phyloP scores from a whole-genome alignment of 2,797 vertebrate genomes.

The Parauchenoglanis ngamensis region DNA sequence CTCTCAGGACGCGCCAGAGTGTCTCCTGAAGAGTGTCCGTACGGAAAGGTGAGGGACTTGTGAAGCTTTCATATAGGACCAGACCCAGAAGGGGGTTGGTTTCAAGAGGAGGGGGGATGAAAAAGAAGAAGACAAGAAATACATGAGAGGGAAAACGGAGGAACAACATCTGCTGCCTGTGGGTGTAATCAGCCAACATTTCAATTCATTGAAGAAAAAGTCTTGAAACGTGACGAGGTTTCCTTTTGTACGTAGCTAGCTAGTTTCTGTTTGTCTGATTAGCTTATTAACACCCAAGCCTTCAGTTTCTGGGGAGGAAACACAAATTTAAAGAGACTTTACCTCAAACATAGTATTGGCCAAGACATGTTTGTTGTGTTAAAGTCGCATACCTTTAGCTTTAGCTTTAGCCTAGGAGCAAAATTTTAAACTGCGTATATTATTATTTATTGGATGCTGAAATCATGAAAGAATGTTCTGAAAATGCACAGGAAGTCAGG shows the following conservation, averaged over 20 bases:
- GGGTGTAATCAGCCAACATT: constrained; percentile 41
- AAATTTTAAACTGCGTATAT: not conserved
- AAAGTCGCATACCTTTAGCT: not conserved
- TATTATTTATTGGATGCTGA: not conserved
- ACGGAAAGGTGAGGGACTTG: constrained; percentile 37
- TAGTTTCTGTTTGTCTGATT: constrained; percentile 7
- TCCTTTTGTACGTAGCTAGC: not conserved
- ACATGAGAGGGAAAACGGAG: constrained; percentile 53
- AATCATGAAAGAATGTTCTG: not conserved
- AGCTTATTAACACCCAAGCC: not conserved
- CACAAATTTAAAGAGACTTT: not conserved
- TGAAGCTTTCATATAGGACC: constrained; percentile 41
- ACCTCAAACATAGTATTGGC: not conserved
- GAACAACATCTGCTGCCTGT: constrained; percentile 59
- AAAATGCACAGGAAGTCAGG: not conserved
- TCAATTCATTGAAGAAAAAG: constrained; percentile 1
- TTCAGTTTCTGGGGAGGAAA: not conserved
- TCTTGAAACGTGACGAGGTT: not conserved
- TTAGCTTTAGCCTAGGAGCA: not conserved
- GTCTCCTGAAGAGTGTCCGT: constrained; percentile 24
- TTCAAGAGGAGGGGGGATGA: constrained; percentile 53
- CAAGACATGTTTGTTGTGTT: too few relatives aligned
- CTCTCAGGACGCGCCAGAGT: not conserved
- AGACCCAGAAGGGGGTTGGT: constrained; percentile 53
- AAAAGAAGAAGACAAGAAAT: constrained; percentile 46